These are phyloP conservation scores for Melieria crassipennis DNA, from an alignment of 2,888 invertebrate species.

Conservation along the genomic window DNA sequence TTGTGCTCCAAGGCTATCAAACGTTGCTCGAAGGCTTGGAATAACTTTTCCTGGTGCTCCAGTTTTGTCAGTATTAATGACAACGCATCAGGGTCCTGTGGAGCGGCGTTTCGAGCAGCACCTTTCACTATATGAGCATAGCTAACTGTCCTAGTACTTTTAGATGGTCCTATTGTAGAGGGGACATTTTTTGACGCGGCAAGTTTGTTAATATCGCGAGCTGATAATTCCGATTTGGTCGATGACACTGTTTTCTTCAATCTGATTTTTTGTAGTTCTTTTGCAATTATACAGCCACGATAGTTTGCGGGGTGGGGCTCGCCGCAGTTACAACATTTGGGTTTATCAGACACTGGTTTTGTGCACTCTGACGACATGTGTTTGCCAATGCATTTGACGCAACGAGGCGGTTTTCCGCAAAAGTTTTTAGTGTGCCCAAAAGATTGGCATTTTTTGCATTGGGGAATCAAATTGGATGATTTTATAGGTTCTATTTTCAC, in stretches of 20 bases:
- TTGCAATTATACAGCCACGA: conserved; percentile 12
- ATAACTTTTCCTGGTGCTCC: too few species aligned
- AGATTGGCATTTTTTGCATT: too few species aligned
- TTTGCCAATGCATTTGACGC: conserved; percentile 13
- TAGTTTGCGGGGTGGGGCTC: conserved; percentile 2
- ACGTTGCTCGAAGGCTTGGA: too few species aligned
- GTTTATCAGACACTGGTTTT: neutral
- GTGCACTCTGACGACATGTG: neutral
- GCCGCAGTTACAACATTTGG: conserved; percentile 23
- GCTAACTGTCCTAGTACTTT: neutral
- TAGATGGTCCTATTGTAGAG: too few species aligned
- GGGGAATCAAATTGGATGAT: too few species aligned
- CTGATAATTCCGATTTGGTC: too few species aligned
- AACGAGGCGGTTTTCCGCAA: conserved; percentile 8
- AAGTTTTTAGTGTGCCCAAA: neutral
- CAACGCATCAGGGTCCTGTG: neutral
- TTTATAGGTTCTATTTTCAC: too few species aligned
- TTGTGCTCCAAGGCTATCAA: too few species aligned
- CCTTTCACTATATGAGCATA: neutral
- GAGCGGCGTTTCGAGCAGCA: neutral
- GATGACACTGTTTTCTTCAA: neutral
- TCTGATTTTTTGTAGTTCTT: conserved; percentile 11
- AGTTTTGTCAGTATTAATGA: neutral
- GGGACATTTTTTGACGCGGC: too few species aligned
- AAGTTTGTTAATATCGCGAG: too few species aligned